phyloP scores from a whole-genome alignment of 2,888 invertebrate genomes.

The Stegophylla sp. region DNA sequence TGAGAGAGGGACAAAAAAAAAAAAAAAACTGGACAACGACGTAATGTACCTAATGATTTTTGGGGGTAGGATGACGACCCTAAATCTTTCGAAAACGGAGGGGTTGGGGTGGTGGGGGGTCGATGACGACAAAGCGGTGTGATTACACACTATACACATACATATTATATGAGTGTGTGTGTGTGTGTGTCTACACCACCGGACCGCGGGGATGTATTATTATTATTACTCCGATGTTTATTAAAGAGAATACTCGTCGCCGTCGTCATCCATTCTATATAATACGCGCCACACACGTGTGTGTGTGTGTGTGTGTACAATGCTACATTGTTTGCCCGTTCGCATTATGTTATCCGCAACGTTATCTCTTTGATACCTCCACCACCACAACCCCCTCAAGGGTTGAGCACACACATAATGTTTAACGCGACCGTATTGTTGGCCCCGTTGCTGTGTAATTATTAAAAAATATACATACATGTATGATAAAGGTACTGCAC shows the following conservation, averaged over 20 bases:
- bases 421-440: background rate
- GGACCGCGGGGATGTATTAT: conserved; percentile 2
- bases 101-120: background rate
- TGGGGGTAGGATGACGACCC: background rate
- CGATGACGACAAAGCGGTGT: conserved; percentile 39
- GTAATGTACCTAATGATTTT: conserved; percentile 9
- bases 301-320: conserved; percentile 28
- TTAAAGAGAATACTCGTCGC: background rate
- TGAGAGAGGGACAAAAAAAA: conserved; percentile 9
- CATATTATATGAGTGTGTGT: background rate
- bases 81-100: conserved; percentile 8
- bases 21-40: background rate
- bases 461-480: background rate
- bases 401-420: conserved; percentile 15
- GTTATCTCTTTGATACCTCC: conserved; percentile 52
- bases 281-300: background rate
- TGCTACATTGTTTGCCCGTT: conserved; percentile 40
- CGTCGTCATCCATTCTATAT: conserved; percentile 17
- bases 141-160: conserved; percentile 9
- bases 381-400: conserved; percentile 19
- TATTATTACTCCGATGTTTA: conserved; percentile 23
- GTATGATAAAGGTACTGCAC: background rate
- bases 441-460: background rate
- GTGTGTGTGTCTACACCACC: background rate
- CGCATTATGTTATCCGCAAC: conserved; percentile 33